These are phyloP conservation scores for Trypoxylus dichotomus DNA, from an alignment of 1,140 invertebrate genomes.

Conservation along the genomic window DNA sequence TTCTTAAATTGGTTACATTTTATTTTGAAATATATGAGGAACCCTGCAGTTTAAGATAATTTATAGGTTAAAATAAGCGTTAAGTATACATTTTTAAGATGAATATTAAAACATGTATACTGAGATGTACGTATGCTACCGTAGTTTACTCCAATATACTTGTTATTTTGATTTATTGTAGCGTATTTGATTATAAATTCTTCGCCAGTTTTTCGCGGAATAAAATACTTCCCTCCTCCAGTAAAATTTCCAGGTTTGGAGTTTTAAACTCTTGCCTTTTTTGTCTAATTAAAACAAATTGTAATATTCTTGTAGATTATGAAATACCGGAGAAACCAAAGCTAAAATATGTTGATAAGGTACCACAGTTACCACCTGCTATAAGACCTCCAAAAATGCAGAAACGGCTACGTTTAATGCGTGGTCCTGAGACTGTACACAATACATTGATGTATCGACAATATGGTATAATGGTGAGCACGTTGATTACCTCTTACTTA, in stretches of 20 bases:
- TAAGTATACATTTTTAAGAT: neutral
- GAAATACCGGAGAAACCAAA: neutral
- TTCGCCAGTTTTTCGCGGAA: neutral
- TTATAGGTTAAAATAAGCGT: neutral
- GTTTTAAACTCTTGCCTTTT: neutral
- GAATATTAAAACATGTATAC: neutral
- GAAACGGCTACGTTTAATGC: slow-evolving; percentile 78
- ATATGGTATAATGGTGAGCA: slow-evolving; percentile 84
- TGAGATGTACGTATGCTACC: neutral
- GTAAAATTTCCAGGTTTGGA: neutral
- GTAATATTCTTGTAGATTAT: neutral
- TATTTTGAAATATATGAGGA: too few relatives aligned
- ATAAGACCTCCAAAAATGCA: slow-evolving; percentile 80
- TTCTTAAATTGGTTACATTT: too few relatives aligned
- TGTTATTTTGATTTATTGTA: neutral
- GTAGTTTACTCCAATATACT: neutral
- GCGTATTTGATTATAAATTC: neutral
- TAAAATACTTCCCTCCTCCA: slow-evolving; percentile 4
- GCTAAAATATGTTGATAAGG: slow-evolving; percentile 54
- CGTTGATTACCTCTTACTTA: neutral
- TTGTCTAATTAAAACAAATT: neutral
- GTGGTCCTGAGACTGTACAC: slow-evolving; percentile 85
- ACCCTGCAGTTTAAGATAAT: too few relatives aligned
- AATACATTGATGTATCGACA: slow-evolving; percentile 85
- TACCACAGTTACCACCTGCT: slow-evolving; percentile 67